Conservation (phyloP, 2,797 vertebrate genomes). For the Poeciliopsis turneri region DNA sequence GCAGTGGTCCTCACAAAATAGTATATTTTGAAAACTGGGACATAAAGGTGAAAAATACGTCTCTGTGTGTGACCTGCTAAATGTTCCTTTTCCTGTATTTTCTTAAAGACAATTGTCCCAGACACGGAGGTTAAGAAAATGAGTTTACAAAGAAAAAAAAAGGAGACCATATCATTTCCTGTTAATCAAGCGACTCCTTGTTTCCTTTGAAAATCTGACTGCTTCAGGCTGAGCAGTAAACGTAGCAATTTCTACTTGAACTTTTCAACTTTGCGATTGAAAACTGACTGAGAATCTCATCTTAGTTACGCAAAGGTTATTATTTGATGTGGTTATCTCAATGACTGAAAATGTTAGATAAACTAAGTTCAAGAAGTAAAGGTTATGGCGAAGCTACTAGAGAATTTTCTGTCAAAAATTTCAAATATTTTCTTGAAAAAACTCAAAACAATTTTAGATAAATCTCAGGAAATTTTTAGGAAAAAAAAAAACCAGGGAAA, state of each 20-base stretch:
- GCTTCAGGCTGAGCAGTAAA: slow-evolving; percentile 40
- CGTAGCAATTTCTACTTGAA: slow-evolving; percentile 60
- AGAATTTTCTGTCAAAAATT: too few species aligned
- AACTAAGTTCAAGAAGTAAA: background rate
- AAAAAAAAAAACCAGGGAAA: too few species aligned
- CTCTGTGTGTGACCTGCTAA: slow-evolving; percentile 21
- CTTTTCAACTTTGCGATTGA: slow-evolving; percentile 70
- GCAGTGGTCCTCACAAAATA: background rate
- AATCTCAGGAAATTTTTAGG: too few species aligned
- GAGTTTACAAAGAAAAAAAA: slow-evolving; percentile 35
- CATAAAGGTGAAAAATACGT: background rate
- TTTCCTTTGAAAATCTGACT: slow-evolving; percentile 36
- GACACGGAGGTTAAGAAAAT: slow-evolving; percentile 55
- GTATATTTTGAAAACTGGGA: background rate
- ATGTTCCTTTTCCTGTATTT: slow-evolving; percentile 17
- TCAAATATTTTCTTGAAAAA: too few species aligned
- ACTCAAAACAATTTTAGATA: too few species aligned
- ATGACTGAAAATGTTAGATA: background rate
- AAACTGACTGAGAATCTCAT: slow-evolving; percentile 16
- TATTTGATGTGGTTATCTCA: slow-evolving; percentile 41
- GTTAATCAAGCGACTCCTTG: slow-evolving; percentile 64
- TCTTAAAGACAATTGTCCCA: slow-evolving; percentile 25
- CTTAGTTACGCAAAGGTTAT: slow-evolving; percentile 37
- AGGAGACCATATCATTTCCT: slow-evolving; percentile 55
- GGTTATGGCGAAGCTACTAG: too few species aligned